These are phyloP conservation scores for Myotis yumanensis DNA, from an alignment of 2,113 vertebrate genomes.

Conservation along the genomic window DNA sequence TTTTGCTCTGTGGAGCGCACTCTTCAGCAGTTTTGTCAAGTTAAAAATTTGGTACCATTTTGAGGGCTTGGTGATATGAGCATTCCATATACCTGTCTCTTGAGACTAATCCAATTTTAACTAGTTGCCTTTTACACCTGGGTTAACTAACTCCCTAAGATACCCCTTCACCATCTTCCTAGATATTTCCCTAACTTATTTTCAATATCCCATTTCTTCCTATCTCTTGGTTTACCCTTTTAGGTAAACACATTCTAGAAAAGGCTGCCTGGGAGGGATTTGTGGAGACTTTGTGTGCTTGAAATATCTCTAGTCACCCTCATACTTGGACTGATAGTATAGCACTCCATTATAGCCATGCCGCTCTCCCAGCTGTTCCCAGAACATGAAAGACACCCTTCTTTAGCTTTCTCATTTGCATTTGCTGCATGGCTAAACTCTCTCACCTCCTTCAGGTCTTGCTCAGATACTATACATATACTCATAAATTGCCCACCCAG, in stretches of 20 bases:
- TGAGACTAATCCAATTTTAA: neutral
- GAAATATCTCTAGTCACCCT: neutral
- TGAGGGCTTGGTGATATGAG: neutral
- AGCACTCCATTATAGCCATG: too few species aligned
- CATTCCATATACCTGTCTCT: neutral
- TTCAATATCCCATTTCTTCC: neutral
- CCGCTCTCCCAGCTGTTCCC: neutral
- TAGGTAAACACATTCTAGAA: neutral
- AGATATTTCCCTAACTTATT: neutral
- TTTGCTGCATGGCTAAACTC: neutral
- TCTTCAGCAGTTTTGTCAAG: neutral
- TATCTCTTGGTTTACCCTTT: neutral
- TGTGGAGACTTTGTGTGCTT: neutral
- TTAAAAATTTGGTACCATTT: neutral
- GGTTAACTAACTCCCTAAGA: neutral
- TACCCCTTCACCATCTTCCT: neutral
- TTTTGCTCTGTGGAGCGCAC: neutral
- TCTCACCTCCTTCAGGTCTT: neutral
- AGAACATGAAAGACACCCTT: rapidly evolving
- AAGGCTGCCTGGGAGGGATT: neutral
- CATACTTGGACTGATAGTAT: neutral
- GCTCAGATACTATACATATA: neutral
- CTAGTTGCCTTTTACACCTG: neutral
- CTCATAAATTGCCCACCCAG: too few species aligned
- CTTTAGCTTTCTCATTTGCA: neutral